Evolutionary conservation across 2,113 vertebrate species (phyloP).

Genomic region (Xiphorhynchus elegans): DNA sequence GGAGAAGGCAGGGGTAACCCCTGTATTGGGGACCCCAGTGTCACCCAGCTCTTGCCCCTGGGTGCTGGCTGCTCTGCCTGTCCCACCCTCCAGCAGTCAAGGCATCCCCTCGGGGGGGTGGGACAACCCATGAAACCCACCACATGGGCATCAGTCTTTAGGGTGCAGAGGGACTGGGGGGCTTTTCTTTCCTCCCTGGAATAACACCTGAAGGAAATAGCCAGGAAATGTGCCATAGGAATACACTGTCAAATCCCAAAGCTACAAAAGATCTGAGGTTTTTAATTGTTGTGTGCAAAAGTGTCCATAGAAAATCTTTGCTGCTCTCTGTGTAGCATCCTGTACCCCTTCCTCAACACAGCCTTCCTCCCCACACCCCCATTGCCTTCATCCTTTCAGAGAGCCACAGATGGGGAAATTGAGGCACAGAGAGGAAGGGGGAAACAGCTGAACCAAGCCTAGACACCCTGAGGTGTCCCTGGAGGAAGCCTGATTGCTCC

Average conservation of each 20-base stretch:
- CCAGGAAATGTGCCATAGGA: neutral
- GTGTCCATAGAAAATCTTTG: neutral
- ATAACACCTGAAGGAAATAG: neutral
- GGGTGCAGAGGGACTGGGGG: neutral
- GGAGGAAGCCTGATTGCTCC: accelerated
- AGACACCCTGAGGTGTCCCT: neutral
- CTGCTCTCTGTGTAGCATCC: neutral
- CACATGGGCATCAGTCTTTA: neutral
- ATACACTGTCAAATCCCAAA: neutral
- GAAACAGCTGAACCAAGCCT: neutral
- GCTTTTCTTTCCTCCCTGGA: neutral
- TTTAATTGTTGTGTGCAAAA: neutral
- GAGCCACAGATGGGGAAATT: neutral
- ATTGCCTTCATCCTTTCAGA: neutral
- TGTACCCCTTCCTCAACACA: neutral
- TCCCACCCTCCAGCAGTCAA: neutral
- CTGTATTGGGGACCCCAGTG: accelerated
- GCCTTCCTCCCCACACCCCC: neutral
- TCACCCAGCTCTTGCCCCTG: neutral
- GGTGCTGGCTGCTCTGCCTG: neutral
- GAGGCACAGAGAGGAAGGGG: neutral
- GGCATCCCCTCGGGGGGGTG: too few relatives aligned
- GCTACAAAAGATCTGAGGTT: accelerated
- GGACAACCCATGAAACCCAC: neutral
- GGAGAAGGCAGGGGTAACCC: neutral